Conservation (phyloP, 2,113 vertebrate species). For the Gavia stellata region DNA sequence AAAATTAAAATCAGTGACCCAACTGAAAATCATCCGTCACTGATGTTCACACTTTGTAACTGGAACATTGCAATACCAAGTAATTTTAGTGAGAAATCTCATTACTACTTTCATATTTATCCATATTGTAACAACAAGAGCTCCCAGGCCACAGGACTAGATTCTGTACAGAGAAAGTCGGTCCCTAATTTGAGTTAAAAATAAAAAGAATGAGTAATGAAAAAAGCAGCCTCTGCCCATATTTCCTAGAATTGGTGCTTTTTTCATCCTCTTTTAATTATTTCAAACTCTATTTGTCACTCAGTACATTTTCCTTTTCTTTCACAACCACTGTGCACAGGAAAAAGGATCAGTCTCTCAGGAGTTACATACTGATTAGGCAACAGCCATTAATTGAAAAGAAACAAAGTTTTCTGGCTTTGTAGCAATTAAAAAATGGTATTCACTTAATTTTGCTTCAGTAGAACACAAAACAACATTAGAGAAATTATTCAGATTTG, state of each 20-base stretch:
- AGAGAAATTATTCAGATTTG: not conserved
- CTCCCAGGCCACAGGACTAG: not conserved
- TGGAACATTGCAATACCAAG: not conserved
- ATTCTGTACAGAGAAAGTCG: not conserved
- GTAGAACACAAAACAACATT: not conserved
- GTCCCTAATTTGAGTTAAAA: constrained; percentile 12
- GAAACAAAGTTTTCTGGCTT: not conserved
- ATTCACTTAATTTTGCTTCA: not conserved
- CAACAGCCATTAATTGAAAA: not conserved
- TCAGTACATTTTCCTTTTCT: not conserved
- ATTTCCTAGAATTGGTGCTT: constrained; percentile 34
- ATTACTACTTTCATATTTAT: not conserved
- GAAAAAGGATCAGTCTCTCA: not conserved
- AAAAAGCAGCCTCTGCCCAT: not conserved
- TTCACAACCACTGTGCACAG: not conserved
- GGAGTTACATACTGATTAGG: not conserved
- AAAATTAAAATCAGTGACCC: not conserved
- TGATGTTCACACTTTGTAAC: constrained; percentile 14
- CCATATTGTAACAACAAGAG: not conserved
- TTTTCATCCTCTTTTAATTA: constrained; percentile 21
- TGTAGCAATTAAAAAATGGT: not conserved
- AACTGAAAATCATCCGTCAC: not conserved
- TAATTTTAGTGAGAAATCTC: not conserved
- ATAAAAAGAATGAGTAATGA: constrained; percentile 33
- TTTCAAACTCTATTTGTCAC: not conserved